These are phyloP conservation scores for Oryctes rhinoceros DNA, from an alignment of 1,140 invertebrate species.

Conservation along the genomic window DNA sequence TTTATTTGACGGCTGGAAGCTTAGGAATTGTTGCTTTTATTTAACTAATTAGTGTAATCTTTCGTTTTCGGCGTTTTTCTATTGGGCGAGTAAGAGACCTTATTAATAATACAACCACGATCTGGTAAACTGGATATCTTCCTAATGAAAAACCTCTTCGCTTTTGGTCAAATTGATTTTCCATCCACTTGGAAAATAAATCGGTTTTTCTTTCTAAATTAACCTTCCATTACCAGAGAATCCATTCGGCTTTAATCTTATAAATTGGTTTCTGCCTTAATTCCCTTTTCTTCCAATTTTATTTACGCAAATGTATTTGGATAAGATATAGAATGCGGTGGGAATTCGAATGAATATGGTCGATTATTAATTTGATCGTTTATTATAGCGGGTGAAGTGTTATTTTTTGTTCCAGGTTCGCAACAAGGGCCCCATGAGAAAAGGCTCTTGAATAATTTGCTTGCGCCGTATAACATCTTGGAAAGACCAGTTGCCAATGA, in stretches of 20 bases:
- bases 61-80: not conserved
- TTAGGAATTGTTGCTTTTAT: not conserved
- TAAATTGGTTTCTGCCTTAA: not conserved
- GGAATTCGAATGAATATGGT: too few species aligned
- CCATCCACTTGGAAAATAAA: not conserved
- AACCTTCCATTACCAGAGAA: not conserved
- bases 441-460: constrained; percentile 84
- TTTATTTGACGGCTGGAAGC: not conserved
- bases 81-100: not conserved
- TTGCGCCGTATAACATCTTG: constrained; percentile 93
- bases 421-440: constrained; percentile 91
- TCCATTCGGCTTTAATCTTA: not conserved
- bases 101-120: not conserved
- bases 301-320: not conserved
- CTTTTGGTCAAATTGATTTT: not conserved
- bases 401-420: constrained; percentile 67
- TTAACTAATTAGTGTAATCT: not conserved
- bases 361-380: too few species aligned
- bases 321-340: not conserved
- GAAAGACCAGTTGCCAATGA: constrained; percentile 96
- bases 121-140: not conserved
- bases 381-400: constrained; percentile 37
- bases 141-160: constrained; percentile 13
- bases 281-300: not conserved
- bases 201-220: not conserved